Evolutionary conservation across 2,888 invertebrate species (phyloP).

Genomic region (Chloroclysta siterata): DNA sequence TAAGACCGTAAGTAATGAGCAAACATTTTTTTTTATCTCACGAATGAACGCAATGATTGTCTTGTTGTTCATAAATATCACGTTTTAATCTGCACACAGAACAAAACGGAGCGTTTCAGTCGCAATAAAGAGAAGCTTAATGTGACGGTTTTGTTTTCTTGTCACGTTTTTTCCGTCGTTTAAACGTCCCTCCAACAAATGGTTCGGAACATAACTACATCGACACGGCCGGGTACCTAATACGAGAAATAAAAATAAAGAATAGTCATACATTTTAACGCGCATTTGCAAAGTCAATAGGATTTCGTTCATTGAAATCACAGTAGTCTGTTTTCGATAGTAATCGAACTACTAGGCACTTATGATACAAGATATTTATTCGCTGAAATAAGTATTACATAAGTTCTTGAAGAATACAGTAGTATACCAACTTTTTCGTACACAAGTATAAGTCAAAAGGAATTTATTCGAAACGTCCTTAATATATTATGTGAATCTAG

Average conservation of each 20-base stretch:
- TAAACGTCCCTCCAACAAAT: constrained; percentile 75
- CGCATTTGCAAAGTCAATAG: neutral
- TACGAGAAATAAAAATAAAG: constrained; percentile 54
- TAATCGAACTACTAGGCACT: too few species aligned
- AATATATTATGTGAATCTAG: too few species aligned
- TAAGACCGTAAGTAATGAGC: too few species aligned
- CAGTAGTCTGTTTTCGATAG: neutral
- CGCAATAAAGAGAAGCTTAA: constrained; percentile 70
- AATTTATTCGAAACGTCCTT: too few species aligned
- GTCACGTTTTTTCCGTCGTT: constrained; percentile 78
- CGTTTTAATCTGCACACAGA: constrained; percentile 72
- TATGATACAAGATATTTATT: too few species aligned
- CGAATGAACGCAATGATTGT: constrained; percentile 45
- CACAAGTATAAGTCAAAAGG: too few species aligned
- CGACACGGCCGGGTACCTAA: constrained; percentile 57
- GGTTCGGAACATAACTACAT: constrained; percentile 72
- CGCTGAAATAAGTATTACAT: too few species aligned
- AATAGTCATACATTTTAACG: constrained; percentile 31
- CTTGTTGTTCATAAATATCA: constrained; percentile 62
- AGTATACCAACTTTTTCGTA: too few species aligned
- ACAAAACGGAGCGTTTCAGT: constrained; percentile 63
- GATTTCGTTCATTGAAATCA: neutral
- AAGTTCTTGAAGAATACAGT: too few species aligned
- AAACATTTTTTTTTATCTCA: too few species aligned
- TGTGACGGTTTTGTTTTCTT: constrained; percentile 74